Base-by-base conservation (phyloP, 2,888 invertebrate genomes). In the Argyresthia goedartella region DNA sequence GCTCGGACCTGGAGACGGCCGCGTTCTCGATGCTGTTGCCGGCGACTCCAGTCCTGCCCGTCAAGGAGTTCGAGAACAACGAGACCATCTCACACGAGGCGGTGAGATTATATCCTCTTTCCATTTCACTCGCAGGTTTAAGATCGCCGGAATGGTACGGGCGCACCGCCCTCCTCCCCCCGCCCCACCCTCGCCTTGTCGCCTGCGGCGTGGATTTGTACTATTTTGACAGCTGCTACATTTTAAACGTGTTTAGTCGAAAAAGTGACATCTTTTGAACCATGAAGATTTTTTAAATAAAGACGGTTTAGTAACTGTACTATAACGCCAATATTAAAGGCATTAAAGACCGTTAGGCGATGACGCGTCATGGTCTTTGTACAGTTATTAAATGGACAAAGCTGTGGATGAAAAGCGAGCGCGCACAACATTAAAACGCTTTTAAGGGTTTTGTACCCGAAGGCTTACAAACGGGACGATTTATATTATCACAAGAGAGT, bases 11-110 rank as follows among this genome's bases (percentile, higher is more conserved):
- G 0, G 88, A 89, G 50, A 58, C 88, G 39, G 90, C 91, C 16
- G 89, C 93, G 66, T 88, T 97, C 65, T 88, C 92, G 48, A 81
- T 95, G 68, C 77, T 96, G 53, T 76, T 98, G 57, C 95, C 95
- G 0, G 97, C 96, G 46, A 90, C 93, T 6, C 92, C 95, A 0
- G 86, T 94, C 52, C 57, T 89, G 1, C 59, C 56, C 15, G 35
- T 73, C 9, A 65, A 73, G 0, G 84, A 89, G 53, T 66, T 87
- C 0, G 60, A 53, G 15, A 76, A 53, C 16, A 76, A 75, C 47
- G 61, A 64, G 15, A 69, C 74, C 0, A 51, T 36, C 8, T n/a
- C 16, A 16, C 15, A 25, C 14, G 25, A 36, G 36, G 9, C 8
- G 7, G 36, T 36, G 7, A 9, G 9, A 36, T 36, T 8, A 36